Evolutionary conservation across 2,797 vertebrate genomes (phyloP).

Genomic region (Chelon labrosus): DNA sequence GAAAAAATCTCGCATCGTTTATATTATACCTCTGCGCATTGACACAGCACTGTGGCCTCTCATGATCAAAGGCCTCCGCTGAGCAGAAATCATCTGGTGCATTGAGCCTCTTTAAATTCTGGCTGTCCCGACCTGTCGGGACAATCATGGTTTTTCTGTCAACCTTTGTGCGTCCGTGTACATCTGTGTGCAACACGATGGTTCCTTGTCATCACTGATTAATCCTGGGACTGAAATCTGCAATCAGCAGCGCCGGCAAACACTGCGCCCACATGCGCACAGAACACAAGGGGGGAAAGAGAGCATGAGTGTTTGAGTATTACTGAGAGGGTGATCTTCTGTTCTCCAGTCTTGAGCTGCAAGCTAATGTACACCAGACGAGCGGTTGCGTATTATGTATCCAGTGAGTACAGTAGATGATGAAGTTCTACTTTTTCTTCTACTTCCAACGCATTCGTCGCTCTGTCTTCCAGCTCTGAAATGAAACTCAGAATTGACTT

Average conservation of each 20-base stretch:
- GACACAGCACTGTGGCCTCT: not conserved
- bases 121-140: not conserved
- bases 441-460: not conserved
- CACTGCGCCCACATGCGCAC: conserved; percentile 21
- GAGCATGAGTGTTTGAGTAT: not conserved
- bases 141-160: conserved; percentile 15
- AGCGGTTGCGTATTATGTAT: not conserved
- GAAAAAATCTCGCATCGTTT: conserved; percentile 4
- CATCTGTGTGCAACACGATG: conserved; percentile 11
- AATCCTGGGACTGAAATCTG: conserved; percentile 62
- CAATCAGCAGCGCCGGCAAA: conserved; percentile 46
- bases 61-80: conserved; percentile 6
- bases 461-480: conserved; percentile 15
- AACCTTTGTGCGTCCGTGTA: conserved; percentile 15
- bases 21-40: not conserved
- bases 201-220: conserved; percentile 67
- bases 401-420: not conserved
- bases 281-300: not conserved
- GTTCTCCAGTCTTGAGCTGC: not conserved
- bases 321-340: conserved; percentile 18
- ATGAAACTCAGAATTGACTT: conserved; percentile 8
- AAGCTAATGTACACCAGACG: not conserved
- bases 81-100: conserved; percentile 21
- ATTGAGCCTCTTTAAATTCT: conserved; percentile 14
- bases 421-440: not conserved